Evolutionary conservation across 2,888 invertebrate genomes (phyloP).

Genomic region (Syrphus vitripennis): DNA sequence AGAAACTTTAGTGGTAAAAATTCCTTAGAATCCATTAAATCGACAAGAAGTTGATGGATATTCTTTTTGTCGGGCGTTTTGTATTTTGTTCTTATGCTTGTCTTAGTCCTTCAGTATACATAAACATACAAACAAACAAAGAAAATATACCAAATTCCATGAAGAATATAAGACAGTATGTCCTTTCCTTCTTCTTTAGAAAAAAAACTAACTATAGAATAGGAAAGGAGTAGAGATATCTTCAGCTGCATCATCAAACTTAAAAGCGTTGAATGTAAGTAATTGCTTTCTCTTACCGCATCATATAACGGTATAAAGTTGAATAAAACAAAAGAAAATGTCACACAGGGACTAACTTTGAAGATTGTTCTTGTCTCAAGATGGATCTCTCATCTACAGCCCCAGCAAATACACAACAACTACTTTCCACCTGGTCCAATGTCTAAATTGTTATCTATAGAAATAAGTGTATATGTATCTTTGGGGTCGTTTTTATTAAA

Average conservation of each 20-base stretch:
- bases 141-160: slow-evolving; percentile 1
- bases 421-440: slow-evolving; percentile 32
- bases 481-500: neutral
- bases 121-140: neutral
- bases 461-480: slow-evolving; percentile 23
- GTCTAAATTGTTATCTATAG: neutral
- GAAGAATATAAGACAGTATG: neutral
- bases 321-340: slow-evolving; percentile 52
- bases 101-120: neutral
- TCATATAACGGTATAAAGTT: slow-evolving; percentile 13
- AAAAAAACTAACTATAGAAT: too few relatives aligned
- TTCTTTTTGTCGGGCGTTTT: slow-evolving; percentile 20
- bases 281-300: slow-evolving; percentile 57
- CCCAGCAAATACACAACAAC: neutral
- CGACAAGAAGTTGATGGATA: slow-evolving; percentile 40
- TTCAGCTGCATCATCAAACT: slow-evolving; percentile 43
- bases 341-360: slow-evolving; percentile 34
- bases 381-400: neutral
- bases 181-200: neutral
- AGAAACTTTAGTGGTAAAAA: slow-evolving; percentile 46
- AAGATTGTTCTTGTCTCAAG: slow-evolving; percentile 25
- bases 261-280: slow-evolving; percentile 58
- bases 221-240: neutral
- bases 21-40: slow-evolving; percentile 58
- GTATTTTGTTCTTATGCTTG: slow-evolving; percentile 5